phyloP scores from a whole-genome alignment of 2,113 vertebrate species.

The Alethe castanea region DNA sequence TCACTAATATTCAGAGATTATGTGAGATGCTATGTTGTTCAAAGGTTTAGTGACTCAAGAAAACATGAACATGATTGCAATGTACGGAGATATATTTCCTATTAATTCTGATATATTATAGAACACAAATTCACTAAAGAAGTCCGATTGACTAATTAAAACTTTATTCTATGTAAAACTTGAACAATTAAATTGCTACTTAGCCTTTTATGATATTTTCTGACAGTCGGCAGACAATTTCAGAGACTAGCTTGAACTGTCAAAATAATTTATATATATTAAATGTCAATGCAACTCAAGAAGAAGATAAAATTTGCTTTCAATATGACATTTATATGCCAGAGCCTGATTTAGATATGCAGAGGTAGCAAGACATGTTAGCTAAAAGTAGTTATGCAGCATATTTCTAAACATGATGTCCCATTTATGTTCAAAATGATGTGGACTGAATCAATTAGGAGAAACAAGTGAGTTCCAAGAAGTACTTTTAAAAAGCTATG shows the following conservation, averaged over 20 bases:
- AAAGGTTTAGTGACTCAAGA: not conserved
- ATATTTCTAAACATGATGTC: conserved; percentile 74
- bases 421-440: conserved; percentile 74
- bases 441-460: conserved; percentile 74
- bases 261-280: conserved; percentile 71
- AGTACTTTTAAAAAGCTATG: conserved; percentile 53
- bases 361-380: conserved; percentile 63
- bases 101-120: conserved; percentile 19
- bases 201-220: conserved; percentile 61
- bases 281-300: conserved; percentile 66
- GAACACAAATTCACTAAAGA: not conserved
- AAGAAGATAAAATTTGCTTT: conserved; percentile 71
- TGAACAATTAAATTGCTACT: conserved; percentile 26
- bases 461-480: conserved; percentile 70
- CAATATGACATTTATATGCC: conserved; percentile 70
- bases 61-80: conserved; percentile 4
- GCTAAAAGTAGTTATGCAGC: conserved; percentile 57
- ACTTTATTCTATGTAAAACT: conserved; percentile 57
- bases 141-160: conserved; percentile 56
- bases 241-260: conserved; percentile 60
- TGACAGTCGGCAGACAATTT: conserved; percentile 60
- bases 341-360: conserved; percentile 71
- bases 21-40: not conserved
- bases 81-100: not conserved
- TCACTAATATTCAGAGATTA: not conserved